Evolutionary conservation across 2,797 vertebrate species (phyloP), one percentile per base, ranked within the genome.

Genomic region (Salmo trutta): DNA sequence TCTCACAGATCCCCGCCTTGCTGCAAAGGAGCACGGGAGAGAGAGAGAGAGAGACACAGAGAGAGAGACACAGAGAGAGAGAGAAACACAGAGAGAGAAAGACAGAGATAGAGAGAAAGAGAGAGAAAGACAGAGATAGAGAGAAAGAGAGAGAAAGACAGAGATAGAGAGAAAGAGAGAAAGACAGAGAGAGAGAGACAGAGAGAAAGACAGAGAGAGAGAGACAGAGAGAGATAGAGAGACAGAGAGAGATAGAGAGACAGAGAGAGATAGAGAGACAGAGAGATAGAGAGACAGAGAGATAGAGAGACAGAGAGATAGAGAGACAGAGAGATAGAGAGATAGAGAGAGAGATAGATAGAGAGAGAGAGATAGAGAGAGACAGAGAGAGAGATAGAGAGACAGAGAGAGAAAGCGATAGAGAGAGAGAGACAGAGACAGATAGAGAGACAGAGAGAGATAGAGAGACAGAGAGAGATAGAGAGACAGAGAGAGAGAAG

Each of bases 1-100:
- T 96, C 90, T 99, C 98, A 77, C 96, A 97, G 81, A 99, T 99
- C n/a, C 97, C 98, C 1, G 97, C 98, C 93, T 98, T 99, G 93
- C 97, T 99, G 95, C 17, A 84, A 71, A 47, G 66, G 41, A 62
- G 62, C 1, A 74, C 73, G 73, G 70, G 5, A 47, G 12, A 29
- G 16, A 3, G 64, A 66, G n/a, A n/a, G n/a, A n/a, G n/a, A n/a
- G n/a, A n/a, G n/a, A n/a, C n/a, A n/a, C n/a, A n/a, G n/a, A n/a
- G n/a, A n/a, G 64, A 29, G 24, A 7, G 3, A 29, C 21, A 12
- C 3, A 71, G 56, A 66, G 53, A 41, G 7, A 41, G 36, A 41
- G 36, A 41, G 31, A 56, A 2, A 33, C 0, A 5, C 5, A 33
- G 33, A 5, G 33, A 33, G 5, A 33, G 5, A 33, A 1, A 33